Conservation (phyloP, 2,113 vertebrate species). For the Cavia porcellus region DNA sequence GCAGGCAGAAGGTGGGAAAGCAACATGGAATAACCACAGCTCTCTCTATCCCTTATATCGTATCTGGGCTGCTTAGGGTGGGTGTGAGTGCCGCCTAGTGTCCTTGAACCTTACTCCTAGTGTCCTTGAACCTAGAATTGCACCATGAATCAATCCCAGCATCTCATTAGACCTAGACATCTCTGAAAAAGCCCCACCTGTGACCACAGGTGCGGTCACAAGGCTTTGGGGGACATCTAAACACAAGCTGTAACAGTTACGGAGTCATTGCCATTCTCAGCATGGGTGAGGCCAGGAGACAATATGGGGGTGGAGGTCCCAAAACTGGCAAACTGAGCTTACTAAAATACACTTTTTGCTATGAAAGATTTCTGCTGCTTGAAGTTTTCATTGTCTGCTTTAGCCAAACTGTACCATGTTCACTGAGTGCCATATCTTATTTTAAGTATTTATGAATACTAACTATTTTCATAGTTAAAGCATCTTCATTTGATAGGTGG, state of each 20-base stretch:
- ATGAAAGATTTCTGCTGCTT: background rate
- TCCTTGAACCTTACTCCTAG: too few species aligned
- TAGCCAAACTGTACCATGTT: background rate
- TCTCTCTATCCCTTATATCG: background rate
- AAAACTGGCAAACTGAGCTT: background rate
- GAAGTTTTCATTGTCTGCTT: conserved; percentile 25
- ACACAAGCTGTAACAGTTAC: background rate
- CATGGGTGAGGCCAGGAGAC: background rate
- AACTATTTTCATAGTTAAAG: background rate
- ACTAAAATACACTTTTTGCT: background rate
- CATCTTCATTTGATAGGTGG: background rate
- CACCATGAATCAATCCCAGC: background rate
- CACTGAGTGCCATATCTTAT: background rate
- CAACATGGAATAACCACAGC: background rate
- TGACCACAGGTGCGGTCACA: too few species aligned
- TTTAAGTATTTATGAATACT: background rate
- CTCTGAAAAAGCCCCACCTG: background rate
- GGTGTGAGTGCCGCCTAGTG: too few species aligned
- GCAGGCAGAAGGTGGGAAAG: background rate
- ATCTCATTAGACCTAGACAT: background rate
- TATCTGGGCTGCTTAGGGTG: background rate
- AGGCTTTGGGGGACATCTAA: background rate
- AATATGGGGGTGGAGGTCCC: background rate
- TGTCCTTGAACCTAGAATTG: background rate
- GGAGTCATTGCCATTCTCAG: background rate